Evolutionary conservation across 2,797 vertebrate genomes (phyloP), one percentile per base, ranked within the genome.

Genomic region (Argyrosomus regius): DNA sequence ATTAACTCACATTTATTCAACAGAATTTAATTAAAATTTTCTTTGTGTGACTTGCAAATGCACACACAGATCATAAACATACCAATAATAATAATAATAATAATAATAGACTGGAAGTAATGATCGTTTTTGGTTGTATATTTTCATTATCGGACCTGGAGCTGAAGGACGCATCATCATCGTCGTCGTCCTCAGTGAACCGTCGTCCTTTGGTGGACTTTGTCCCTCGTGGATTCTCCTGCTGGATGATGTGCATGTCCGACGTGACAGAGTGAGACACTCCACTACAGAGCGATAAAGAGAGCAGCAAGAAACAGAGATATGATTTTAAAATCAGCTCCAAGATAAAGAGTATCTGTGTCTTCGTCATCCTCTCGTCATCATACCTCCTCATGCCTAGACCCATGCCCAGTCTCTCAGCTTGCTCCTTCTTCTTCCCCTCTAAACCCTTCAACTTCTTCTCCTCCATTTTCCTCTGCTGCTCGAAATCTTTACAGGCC

Each of bases 211-310:
- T 96, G 77, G 81, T 84, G 0, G 91, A 85, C 78, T 96, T 97
- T 3, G 88, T 57, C 64, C 87, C 22, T 7, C 82, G 63, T 0
- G 98, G 97, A 0, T 86, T 95, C 83, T 99, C 98, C 91, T 99
- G 98, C 86, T 98, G 95, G 73, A 99, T 99, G 5, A 95, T 98
- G 80, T 98, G 97, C 98, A 99, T 97, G 83, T 99, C 98, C 0
- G 97, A 95, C 3, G 93, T 85, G 26, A 98, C 96, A 0, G 98
- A 99, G 85, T 99, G 98, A 53, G 98, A 99, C 88, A 99, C 94
- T 20, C 95, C 96, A 68, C 98, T 99, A 68, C 22, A 63, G 63
- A 62, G 13, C 0, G 12, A 61, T 5, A 2, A 48, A 14, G 8
- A 64, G n/a, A 57, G 35, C 35, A 39, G 35, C 35, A 48, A 63